Conservation (phyloP, 1,140 invertebrate genomes). For the Argopecten irradians region DNA sequence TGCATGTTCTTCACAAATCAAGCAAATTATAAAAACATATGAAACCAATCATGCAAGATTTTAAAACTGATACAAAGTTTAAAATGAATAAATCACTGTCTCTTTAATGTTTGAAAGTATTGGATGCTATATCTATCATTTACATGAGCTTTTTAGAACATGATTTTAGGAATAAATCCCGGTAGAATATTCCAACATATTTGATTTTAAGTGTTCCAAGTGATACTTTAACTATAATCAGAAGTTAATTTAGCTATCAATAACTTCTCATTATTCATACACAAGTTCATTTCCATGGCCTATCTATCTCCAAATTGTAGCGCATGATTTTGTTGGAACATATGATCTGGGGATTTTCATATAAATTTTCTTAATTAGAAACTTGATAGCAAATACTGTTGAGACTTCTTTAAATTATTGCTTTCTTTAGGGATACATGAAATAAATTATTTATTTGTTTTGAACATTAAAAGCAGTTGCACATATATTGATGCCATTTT, state of each 20-base stretch:
- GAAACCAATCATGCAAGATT: slow-evolving; percentile 16
- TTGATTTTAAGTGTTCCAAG: not conserved
- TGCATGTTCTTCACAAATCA: not conserved
- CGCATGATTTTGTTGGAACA: not conserved
- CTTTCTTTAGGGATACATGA: not conserved
- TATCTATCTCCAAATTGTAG: too few species aligned
- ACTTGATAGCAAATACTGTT: not conserved
- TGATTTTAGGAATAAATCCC: not conserved
- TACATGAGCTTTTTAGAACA: not conserved
- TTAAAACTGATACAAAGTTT: not conserved
- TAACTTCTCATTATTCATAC: not conserved
- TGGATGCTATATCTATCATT: not conserved
- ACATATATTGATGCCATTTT: not conserved
- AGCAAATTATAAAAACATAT: not conserved
- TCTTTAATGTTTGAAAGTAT: slow-evolving; percentile 17
- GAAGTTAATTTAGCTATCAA: not conserved
- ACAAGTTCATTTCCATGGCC: not conserved
- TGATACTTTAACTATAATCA: not conserved
- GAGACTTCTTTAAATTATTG: not conserved
- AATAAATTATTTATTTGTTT: not conserved
- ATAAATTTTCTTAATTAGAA: not conserved
- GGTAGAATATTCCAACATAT: not conserved
- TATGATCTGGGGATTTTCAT: not conserved
- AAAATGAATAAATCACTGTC: slow-evolving; percentile 18
- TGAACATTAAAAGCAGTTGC: not conserved